These are phyloP conservation scores for Catostomus latipinnis DNA, from an alignment of 2,797 vertebrate genomes.

Conservation along the genomic window DNA sequence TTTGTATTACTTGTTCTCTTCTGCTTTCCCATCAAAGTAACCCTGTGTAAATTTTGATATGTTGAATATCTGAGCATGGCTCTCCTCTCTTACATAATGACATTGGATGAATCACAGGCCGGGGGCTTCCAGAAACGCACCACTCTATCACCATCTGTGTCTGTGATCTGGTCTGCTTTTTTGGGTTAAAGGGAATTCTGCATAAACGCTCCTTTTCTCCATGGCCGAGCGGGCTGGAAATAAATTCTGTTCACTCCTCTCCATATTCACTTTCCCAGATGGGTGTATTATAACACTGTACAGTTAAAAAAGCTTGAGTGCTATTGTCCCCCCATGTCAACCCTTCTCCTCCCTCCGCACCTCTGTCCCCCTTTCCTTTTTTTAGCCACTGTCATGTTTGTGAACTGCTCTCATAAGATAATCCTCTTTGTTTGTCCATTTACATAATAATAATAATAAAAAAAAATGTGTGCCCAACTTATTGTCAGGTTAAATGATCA, in stretches of 20 bases:
- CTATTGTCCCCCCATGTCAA: constrained; percentile 8
- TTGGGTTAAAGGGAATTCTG: constrained; percentile 26
- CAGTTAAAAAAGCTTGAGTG: constrained; percentile 2
- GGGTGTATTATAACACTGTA: constrained; percentile 24
- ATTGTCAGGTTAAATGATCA: constrained; percentile 53
- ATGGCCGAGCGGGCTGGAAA: not conserved
- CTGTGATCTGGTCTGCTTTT: not conserved
- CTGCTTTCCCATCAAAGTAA: constrained; percentile 8
- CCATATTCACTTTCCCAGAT: constrained; percentile 18
- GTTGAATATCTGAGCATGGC: not conserved
- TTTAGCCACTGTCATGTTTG: constrained; percentile 32
- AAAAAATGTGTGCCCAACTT: constrained; percentile 47
- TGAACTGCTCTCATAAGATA: constrained; percentile 62
- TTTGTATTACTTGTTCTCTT: constrained; percentile 2
- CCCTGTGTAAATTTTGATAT: constrained; percentile 14
- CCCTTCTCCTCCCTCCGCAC: not conserved
- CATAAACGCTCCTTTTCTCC: constrained; percentile 32
- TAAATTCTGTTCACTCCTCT: constrained; percentile 28
- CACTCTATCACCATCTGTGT: constrained; percentile 28
- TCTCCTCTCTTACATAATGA: constrained; percentile 25
- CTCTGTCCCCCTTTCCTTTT: not conserved
- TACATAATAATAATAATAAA: constrained; percentile 62
- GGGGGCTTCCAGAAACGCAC: constrained; percentile 28
- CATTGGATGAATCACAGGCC: constrained; percentile 26
- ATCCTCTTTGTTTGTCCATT: constrained; percentile 69